Conservation (phyloP, 2,113 vertebrate genomes). For the Pyrgilauda ruficollis region DNA sequence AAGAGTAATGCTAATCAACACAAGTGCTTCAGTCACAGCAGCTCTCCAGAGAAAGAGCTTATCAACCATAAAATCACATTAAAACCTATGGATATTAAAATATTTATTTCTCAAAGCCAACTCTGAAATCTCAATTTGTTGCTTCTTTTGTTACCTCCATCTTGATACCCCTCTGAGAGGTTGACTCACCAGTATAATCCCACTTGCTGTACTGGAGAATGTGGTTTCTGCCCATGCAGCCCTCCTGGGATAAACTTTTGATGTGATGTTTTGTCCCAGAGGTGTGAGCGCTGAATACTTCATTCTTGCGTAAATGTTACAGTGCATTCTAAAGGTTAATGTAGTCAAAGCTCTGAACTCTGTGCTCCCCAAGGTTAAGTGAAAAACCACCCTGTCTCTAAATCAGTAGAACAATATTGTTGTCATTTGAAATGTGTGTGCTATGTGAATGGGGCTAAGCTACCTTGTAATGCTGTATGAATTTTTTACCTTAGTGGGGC, state of each 20-base stretch:
- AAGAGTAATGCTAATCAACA: not conserved
- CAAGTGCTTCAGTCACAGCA: not conserved
- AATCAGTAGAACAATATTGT: not conserved
- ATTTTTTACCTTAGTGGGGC: not conserved
- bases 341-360: not conserved
- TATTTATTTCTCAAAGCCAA: not conserved
- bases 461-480: not conserved
- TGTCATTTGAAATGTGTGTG: not conserved
- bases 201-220: not conserved
- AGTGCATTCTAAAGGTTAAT: conserved; percentile 6
- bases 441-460: not conserved
- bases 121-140: not conserved
- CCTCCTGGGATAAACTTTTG: not conserved
- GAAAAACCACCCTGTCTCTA: not conserved
- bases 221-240: not conserved
- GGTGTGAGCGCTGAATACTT: not conserved
- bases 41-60: not conserved
- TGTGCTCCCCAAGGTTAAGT: conserved; percentile 2
- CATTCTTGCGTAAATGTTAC: not conserved
- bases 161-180: not conserved
- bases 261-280: not conserved
- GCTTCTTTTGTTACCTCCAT: not conserved
- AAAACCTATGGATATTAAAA: not conserved
- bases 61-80: not conserved
- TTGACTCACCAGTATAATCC: not conserved